Percentiles rank a stretch among this genome's conserved stretches.
phyloP scores from a whole-genome alignment of 2,797 vertebrate species.

The Anniella stebbinsi region DNA sequence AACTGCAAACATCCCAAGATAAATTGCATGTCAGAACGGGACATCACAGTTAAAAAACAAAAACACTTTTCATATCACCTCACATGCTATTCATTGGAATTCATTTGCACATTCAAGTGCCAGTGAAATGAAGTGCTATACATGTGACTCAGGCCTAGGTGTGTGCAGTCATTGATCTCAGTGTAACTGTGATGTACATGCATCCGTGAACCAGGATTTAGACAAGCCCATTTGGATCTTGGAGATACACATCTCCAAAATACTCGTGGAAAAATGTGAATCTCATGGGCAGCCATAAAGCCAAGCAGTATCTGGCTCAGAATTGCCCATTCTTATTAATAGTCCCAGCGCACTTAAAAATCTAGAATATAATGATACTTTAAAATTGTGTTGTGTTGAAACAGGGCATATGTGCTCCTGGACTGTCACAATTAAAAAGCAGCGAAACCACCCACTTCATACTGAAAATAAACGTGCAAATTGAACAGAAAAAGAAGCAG shows the following conservation, averaged over 20 bases:
- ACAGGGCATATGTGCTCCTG: not conserved
- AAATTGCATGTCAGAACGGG: too few species aligned
- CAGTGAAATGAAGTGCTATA: not conserved
- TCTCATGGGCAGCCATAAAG: not conserved
- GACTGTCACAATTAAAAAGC: not conserved
- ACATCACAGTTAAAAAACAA: too few species aligned
- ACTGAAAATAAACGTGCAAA: not conserved
- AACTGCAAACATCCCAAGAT: not conserved
- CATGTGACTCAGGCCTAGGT: not conserved
- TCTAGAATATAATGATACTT: not conserved
- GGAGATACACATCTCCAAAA: not conserved
- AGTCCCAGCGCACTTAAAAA: not conserved
- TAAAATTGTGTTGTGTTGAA: not conserved
- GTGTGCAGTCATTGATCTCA: not conserved
- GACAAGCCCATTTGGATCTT: not conserved
- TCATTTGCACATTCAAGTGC: not conserved
- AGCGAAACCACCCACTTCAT: not conserved
- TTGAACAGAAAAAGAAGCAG: not conserved
- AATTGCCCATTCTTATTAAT: not conserved
- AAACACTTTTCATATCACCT: not conserved
- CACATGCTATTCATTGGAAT: not conserved
- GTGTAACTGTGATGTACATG: not conserved
- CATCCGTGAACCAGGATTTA: not conserved
- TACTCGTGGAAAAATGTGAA: not conserved
- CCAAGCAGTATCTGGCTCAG: not conserved